Percentiles rank a stretch among this genome's conserved stretches.
Evolutionary conservation across 1,140 invertebrate genomes (phyloP).

Genomic region (Galleria mellonella): DNA sequence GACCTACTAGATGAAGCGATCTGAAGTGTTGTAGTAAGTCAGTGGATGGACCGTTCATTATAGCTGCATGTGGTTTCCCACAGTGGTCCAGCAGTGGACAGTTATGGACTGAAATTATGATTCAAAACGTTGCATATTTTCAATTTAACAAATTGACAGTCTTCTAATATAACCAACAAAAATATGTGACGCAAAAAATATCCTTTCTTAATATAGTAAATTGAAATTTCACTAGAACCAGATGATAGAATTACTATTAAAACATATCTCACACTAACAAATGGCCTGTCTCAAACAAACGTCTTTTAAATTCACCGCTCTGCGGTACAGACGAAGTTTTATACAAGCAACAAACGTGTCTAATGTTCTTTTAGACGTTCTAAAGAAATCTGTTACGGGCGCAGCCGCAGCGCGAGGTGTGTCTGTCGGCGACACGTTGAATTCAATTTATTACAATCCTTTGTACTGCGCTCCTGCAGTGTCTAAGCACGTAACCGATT

Average conservation of each 20-base stretch:
- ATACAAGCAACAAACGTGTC: background rate
- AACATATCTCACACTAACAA: slow-evolving; percentile 3
- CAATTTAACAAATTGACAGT: no score
- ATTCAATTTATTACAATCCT: slow-evolving; percentile 4
- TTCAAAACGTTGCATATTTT: no score
- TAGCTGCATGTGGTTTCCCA: no score
- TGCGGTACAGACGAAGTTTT: background rate
- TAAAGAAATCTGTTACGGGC: slow-evolving; percentile 1
- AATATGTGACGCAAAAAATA: background rate
- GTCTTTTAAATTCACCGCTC: background rate
- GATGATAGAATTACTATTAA: background rate
- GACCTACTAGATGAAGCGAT: no score
- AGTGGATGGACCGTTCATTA: no score
- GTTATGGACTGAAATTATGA: no score
- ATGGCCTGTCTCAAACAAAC: slow-evolving; percentile 1
- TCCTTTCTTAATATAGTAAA: background rate
- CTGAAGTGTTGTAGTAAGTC: no score
- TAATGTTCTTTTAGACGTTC: slow-evolving; percentile 1
- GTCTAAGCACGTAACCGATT: background rate
- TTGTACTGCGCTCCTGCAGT: background rate
- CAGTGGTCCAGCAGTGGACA: no score
- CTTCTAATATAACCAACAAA: background rate
- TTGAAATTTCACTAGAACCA: no score
- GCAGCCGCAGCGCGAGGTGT: background rate
- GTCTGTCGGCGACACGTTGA: background rate